phyloP scores from a whole-genome alignment of 2,113 vertebrate genomes.

The Isichthys henryi region DNA sequence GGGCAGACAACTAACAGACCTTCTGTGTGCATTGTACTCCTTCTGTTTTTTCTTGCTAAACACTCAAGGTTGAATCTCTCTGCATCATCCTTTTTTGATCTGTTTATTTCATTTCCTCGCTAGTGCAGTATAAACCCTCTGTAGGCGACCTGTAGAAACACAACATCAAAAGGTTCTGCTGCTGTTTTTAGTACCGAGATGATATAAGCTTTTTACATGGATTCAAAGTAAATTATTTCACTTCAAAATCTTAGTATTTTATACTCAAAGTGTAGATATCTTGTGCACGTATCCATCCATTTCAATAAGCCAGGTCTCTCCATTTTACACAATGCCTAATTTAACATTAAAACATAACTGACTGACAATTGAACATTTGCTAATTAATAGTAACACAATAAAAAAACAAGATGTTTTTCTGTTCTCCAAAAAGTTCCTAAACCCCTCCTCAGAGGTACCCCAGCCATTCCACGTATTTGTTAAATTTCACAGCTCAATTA shows the following conservation, averaged over 20 bases:
- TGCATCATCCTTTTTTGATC: background rate
- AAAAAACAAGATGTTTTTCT: background rate
- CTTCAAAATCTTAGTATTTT: background rate
- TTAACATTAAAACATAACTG: background rate
- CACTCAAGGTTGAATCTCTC: background rate
- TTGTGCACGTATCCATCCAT: background rate
- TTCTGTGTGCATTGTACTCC: background rate
- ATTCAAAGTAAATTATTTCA: background rate
- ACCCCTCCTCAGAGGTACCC: background rate
- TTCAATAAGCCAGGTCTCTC: background rate
- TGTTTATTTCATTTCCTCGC: background rate
- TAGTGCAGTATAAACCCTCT: background rate
- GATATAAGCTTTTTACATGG: background rate
- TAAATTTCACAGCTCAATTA: background rate
- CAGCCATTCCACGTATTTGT: background rate
- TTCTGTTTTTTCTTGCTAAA: background rate
- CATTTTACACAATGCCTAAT: background rate
- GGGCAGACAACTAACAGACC: background rate
- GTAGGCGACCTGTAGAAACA: background rate
- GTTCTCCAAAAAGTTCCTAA: background rate
- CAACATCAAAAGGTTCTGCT: background rate
- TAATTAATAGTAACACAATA: background rate
- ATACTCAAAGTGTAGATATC: background rate
- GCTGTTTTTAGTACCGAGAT: background rate
- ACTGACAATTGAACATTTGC: background rate